phyloP scores from a whole-genome alignment of 2,888 invertebrate genomes.

The Synergus laeviventris region DNA sequence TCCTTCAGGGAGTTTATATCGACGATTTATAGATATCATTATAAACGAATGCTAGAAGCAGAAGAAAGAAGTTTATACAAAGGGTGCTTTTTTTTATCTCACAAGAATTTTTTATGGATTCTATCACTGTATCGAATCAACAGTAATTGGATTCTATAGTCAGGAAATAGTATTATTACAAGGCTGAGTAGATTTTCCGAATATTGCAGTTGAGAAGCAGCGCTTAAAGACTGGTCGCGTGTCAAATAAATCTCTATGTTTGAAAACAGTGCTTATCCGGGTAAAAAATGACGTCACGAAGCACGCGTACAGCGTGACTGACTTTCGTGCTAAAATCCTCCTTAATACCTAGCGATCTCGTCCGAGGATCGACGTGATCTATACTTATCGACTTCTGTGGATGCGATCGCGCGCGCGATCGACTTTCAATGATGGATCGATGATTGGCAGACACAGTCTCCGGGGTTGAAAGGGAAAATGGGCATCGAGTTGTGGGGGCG shows the following conservation, averaged over 20 bases:
- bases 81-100: slow-evolving; percentile 2
- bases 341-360: slow-evolving; percentile 58
- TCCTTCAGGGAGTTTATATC: background rate
- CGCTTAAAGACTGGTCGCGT: slow-evolving; percentile 17
- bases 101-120: background rate
- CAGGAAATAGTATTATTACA: background rate
- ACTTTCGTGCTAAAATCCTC: slow-evolving; percentile 56
- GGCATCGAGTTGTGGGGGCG: slow-evolving; percentile 70
- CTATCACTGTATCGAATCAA: background rate
- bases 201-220: background rate
- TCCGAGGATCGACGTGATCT: slow-evolving; percentile 62
- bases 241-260: slow-evolving; percentile 47
- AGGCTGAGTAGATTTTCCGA: background rate
- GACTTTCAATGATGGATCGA: slow-evolving; percentile 72
- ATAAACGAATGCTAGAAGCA: slow-evolving; percentile 1
- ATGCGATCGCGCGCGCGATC: slow-evolving; percentile 61
- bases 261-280: slow-evolving; percentile 46
- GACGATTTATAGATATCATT: slow-evolving; percentile 26
- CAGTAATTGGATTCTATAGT: background rate
- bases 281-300: slow-evolving; percentile 59
- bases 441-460: slow-evolving; percentile 71
- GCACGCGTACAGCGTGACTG: slow-evolving; percentile 51
- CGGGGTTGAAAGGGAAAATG: slow-evolving; percentile 73
- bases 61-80: background rate
- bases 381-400: slow-evolving; percentile 70